Evolutionary conservation across 2,888 invertebrate genomes (phyloP).

Genomic region (Psylliodes chrysocephalus): DNA sequence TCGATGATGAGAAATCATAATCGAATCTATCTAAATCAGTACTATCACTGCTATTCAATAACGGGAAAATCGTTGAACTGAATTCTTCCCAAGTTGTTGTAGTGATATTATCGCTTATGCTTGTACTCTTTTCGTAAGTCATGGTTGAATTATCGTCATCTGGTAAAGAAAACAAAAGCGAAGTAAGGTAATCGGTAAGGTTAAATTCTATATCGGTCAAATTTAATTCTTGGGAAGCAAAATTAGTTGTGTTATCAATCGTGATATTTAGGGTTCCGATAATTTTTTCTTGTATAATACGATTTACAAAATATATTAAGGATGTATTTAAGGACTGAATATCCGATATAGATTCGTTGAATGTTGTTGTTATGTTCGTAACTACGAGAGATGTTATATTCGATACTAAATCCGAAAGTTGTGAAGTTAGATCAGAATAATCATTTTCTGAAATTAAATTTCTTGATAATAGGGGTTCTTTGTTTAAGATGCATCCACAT

Average conservation of each 20-base stretch:
- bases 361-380: constrained; percentile 2
- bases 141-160: constrained; percentile 17
- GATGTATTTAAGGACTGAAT: constrained; percentile 13
- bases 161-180: constrained; percentile 37
- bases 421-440: background rate
- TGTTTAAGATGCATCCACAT: background rate
- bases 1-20: constrained; percentile 31
- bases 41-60: constrained; percentile 24
- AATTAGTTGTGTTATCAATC: constrained; percentile 21
- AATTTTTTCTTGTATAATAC: constrained; percentile 2
- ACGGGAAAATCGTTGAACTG: constrained; percentile 22
- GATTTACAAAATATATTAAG: constrained; percentile 1
- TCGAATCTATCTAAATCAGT: constrained; percentile 40
- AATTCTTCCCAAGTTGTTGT: constrained; percentile 25
- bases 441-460: constrained; percentile 7
- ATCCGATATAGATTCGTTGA: constrained; percentile 15
- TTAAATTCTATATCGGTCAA: constrained; percentile 39
- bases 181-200: constrained; percentile 48
- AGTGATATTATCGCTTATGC: constrained; percentile 6
- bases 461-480: background rate
- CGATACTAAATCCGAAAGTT: background rate
- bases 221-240: constrained; percentile 15
- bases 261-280: constrained; percentile 16
- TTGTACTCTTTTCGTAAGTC: constrained; percentile 26
- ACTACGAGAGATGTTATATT: constrained; percentile 15